phyloP scores from a whole-genome alignment of 2,888 invertebrate genomes.

The Chloroclysta siterata region DNA sequence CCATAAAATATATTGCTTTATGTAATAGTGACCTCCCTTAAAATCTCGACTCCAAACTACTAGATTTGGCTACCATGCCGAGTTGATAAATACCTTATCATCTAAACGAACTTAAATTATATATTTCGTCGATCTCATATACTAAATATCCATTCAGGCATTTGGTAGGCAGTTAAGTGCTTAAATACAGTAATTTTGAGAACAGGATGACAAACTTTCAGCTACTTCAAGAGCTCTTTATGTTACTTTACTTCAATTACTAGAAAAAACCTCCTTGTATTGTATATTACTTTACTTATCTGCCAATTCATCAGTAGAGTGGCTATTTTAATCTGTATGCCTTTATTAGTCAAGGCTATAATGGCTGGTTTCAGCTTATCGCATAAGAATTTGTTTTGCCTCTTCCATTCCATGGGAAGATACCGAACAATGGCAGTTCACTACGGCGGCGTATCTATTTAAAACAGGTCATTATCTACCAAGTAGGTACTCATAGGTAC shows the following conservation, averaged over 20 bases:
- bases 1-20: too few species aligned
- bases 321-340: conserved; percentile 10
- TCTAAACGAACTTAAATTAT: too few species aligned
- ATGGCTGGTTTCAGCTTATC: conserved; percentile 25
- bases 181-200: too few species aligned
- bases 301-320: conserved; percentile 14
- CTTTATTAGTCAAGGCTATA: conserved; percentile 27
- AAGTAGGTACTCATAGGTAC: background rate
- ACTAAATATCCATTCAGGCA: too few species aligned
- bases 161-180: too few species aligned
- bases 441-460: conserved; percentile 28
- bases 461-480: conserved; percentile 29
- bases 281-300: background rate
- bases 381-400: conserved; percentile 29
- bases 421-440: conserved; percentile 33
- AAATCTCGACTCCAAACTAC: too few species aligned
- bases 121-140: too few species aligned
- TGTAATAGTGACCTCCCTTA: too few species aligned
- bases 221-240: background rate
- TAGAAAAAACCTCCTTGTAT: background rate
- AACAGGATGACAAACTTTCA: background rate
- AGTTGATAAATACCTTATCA: too few species aligned
- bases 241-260: background rate
- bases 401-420: conserved; percentile 39
- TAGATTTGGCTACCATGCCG: too few species aligned